phyloP scores from a whole-genome alignment of 2,113 vertebrate genomes.

The Bungarus multicinctus region DNA sequence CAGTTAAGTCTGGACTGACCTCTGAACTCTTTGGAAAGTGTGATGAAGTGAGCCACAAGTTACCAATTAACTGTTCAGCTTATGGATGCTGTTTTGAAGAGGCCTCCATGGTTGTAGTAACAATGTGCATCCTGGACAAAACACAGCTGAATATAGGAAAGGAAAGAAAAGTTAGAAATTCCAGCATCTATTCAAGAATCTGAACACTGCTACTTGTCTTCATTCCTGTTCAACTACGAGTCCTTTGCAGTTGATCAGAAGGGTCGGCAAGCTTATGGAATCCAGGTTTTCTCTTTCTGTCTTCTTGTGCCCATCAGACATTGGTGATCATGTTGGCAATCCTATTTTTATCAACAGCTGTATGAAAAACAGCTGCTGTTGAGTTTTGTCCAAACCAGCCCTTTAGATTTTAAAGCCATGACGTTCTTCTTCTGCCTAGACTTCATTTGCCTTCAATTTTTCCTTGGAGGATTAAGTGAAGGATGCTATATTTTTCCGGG shows the following conservation, averaged over 20 bases:
- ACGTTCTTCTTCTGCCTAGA: no score
- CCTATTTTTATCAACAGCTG: no score
- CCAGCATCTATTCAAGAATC: neutral
- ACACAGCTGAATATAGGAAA: neutral
- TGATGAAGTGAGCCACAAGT: neutral
- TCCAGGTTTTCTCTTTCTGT: neutral
- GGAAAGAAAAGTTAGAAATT: neutral
- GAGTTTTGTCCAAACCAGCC: no score
- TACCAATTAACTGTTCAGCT: neutral
- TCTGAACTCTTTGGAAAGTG: neutral
- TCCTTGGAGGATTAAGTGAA: no score
- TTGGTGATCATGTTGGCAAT: no score
- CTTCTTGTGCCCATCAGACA: no score
- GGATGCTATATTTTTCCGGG: no score
- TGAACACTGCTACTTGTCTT: neutral
- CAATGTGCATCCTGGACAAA: neutral
- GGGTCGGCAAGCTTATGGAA: neutral
- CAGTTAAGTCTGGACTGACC: conserved; percentile 51
- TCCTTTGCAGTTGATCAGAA: neutral
- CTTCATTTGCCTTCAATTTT: no score
- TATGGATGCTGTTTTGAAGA: neutral
- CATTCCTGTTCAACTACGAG: neutral
- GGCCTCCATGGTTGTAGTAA: neutral
- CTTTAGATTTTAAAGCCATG: no score
- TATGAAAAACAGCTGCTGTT: no score